Conservation (phyloP, 2,888 invertebrate genomes). For the Furcula furcula region DNA sequence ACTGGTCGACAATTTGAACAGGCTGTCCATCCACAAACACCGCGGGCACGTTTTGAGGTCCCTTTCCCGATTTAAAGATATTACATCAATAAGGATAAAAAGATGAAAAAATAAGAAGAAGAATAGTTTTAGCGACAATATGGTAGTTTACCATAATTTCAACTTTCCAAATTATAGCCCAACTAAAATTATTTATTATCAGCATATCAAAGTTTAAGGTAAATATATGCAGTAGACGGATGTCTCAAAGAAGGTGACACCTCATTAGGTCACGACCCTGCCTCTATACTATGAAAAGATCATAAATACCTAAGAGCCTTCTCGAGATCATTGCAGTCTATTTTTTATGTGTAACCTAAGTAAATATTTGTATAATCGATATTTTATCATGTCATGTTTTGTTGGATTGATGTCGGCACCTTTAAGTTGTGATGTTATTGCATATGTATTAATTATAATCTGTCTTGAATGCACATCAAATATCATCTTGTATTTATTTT, state of each 20-base stretch:
- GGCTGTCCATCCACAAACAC: no score
- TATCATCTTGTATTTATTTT: no score
- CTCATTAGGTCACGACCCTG: constrained; percentile 23
- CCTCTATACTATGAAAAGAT: constrained; percentile 13
- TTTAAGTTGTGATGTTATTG: neutral
- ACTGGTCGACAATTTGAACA: no score
- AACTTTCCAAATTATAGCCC: neutral
- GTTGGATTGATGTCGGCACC: neutral
- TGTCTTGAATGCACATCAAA: no score
- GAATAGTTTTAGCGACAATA: no score
- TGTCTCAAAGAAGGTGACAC: constrained; percentile 25
- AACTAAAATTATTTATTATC: constrained; percentile 1
- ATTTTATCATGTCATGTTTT: constrained; percentile 16
- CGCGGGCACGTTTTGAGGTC: no score
- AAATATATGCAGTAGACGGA: constrained; percentile 18
- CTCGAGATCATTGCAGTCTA: neutral
- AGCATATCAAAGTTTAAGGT: constrained; percentile 10
- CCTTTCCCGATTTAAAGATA: no score
- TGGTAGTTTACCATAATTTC: no score
- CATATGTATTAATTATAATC: no score
- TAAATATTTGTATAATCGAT: constrained; percentile 15
- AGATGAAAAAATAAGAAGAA: no score
- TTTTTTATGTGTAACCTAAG: constrained; percentile 10
- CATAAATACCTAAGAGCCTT: constrained; percentile 15
- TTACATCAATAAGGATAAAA: no score